Conservation (phyloP, 2,888 invertebrate species). For the Patella caerulea region DNA sequence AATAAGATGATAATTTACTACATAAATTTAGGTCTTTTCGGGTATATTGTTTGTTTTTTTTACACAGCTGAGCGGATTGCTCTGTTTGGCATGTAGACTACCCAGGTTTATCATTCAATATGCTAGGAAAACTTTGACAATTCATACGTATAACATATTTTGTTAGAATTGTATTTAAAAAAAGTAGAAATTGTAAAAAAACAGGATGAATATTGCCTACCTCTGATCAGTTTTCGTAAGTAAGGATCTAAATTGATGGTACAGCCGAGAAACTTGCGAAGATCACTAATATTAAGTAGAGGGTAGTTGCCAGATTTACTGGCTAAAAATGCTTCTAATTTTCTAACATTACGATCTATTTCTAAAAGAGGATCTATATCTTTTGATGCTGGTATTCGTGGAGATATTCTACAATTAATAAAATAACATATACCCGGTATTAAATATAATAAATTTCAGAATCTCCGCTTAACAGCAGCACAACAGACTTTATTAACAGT, state of each 20-base stretch:
- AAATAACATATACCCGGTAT: no score
- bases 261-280: constrained; percentile 96
- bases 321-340: constrained; percentile 92
- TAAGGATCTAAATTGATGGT: constrained; percentile 99
- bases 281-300: constrained; percentile 72
- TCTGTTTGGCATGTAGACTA: not conserved
- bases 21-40: no score
- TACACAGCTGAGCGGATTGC: no score
- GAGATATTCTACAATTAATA: constrained; percentile 44
- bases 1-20: no score
- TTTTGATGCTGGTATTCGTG: constrained; percentile 82
- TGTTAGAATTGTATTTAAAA: not conserved
- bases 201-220: constrained; percentile 73
- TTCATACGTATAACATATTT: not conserved
- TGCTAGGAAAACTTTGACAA: not conserved
- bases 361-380: constrained; percentile 91
- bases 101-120: not conserved
- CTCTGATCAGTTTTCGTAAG: constrained; percentile 95
- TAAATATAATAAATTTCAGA: no score
- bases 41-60: no score
- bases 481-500: no score
- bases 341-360: constrained; percentile 93
- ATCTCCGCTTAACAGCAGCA: no score
- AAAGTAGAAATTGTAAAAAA: not conserved
- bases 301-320: constrained; percentile 77